Percentiles rank a stretch among this genome's conserved stretches.
These are phyloP conservation scores for Aphelocoma californica DNA, from an alignment of 2,797 vertebrate species.

Conservation along the genomic window DNA sequence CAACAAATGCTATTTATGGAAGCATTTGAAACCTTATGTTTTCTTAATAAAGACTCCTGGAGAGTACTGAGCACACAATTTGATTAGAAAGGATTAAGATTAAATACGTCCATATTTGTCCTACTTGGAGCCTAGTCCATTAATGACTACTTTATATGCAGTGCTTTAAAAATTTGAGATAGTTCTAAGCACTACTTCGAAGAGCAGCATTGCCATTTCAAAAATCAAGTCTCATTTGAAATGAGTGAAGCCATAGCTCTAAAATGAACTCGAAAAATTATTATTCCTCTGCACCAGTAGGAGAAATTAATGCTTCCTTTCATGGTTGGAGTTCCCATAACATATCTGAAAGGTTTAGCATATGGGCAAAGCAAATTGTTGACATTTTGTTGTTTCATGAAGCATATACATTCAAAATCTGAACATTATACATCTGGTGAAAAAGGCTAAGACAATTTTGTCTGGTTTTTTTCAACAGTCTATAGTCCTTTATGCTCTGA, in stretches of 20 bases:
- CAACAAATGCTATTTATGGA: background rate
- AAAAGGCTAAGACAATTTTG: background rate
- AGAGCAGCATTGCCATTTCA: background rate
- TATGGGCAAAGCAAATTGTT: background rate
- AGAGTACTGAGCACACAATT: background rate
- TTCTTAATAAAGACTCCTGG: conserved; percentile 5
- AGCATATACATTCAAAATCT: conserved; percentile 16
- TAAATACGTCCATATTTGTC: conserved; percentile 10
- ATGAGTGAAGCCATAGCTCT: background rate
- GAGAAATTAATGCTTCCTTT: conserved; percentile 20
- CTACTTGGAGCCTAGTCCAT: conserved; percentile 14
- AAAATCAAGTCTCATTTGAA: background rate
- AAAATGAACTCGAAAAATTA: background rate
- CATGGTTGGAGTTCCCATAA: background rate
- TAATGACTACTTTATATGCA: background rate
- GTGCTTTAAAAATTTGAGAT: background rate
- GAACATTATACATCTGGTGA: background rate
- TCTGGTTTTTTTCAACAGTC: background rate
- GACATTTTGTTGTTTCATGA: conserved; percentile 7
- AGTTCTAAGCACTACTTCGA: background rate
- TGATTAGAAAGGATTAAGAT: conserved; percentile 30
- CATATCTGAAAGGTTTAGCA: background rate
- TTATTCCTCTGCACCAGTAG: background rate
- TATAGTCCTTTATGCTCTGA: background rate
- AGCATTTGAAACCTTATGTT: background rate